Evolutionary conservation across 2,113 vertebrate genomes (phyloP).

Genomic region (Pygoscelis antarcticus): DNA sequence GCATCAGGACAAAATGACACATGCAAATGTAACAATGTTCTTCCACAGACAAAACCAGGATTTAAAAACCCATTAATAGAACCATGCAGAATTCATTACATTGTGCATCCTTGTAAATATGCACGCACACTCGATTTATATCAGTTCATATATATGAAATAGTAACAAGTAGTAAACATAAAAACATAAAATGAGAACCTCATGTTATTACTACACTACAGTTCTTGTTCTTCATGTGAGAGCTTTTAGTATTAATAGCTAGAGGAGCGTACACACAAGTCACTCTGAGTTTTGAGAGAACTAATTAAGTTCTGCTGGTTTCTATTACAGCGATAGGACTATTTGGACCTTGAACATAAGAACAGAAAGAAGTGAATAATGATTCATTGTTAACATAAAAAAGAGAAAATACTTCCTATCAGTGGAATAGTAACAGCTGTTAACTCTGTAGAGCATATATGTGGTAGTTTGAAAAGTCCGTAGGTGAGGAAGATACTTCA

Average conservation of each 20-base stretch:
- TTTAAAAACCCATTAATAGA: neutral
- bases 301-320: conserved; percentile 25
- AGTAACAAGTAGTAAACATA: conserved; percentile 25
- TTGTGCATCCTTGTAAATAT: neutral
- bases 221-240: conserved; percentile 28
- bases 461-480: neutral
- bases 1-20: neutral
- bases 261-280: neutral
- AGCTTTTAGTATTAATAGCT: conserved; percentile 37
- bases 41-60: neutral
- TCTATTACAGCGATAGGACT: neutral
- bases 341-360: neutral
- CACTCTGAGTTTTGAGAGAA: neutral
- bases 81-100: neutral
- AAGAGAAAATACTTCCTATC: conserved; percentile 31
- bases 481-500: conserved; percentile 24
- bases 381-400: conserved; percentile 7
- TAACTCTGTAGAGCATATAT: neutral
- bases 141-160: neutral
- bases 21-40: neutral
- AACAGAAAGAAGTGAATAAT: neutral
- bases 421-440: neutral
- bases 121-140: neutral
- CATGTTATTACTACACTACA: neutral
- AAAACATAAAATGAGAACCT: conserved; percentile 1